Evolutionary conservation across 2,113 vertebrate species (phyloP).

Genomic region (Malaclemys terrapin): DNA sequence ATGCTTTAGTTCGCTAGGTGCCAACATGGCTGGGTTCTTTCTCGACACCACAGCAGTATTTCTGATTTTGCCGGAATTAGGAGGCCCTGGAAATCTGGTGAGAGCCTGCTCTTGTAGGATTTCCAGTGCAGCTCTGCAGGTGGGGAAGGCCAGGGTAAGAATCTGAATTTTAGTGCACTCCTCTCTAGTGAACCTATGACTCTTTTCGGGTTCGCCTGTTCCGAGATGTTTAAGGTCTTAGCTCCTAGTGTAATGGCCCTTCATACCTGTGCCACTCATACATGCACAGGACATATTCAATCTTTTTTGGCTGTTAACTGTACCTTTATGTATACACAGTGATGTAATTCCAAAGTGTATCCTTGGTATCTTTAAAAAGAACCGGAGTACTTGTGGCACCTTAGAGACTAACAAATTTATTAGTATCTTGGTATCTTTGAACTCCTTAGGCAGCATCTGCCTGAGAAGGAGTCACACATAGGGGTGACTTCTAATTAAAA

Average conservation of each 20-base stretch:
- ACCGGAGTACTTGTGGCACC: no score
- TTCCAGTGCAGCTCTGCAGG: not conserved
- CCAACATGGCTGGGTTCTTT: not conserved
- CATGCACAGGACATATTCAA: not conserved
- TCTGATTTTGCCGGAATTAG: not conserved
- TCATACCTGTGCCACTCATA: fast-evolving
- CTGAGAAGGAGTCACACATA: not conserved
- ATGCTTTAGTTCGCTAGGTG: fast-evolving
- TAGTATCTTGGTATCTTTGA: not conserved
- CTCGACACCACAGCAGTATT: not conserved
- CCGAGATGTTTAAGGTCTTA: not conserved
- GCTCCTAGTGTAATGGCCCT: not conserved
- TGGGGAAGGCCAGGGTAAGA: not conserved
- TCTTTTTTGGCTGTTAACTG: not conserved
- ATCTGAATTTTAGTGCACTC: not conserved
- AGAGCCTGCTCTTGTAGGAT: not conserved
- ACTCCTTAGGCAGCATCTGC: not conserved
- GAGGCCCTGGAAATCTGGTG: not conserved
- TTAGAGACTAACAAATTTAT: no score
- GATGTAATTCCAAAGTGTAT: not conserved
- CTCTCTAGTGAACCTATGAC: not conserved
- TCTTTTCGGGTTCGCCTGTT: not conserved
- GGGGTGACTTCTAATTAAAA: not conserved
- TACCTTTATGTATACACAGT: not conserved
- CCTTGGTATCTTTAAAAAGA: not conserved